phyloP scores from a whole-genome alignment of 2,797 vertebrate genomes.

The Gallinago stenura region DNA sequence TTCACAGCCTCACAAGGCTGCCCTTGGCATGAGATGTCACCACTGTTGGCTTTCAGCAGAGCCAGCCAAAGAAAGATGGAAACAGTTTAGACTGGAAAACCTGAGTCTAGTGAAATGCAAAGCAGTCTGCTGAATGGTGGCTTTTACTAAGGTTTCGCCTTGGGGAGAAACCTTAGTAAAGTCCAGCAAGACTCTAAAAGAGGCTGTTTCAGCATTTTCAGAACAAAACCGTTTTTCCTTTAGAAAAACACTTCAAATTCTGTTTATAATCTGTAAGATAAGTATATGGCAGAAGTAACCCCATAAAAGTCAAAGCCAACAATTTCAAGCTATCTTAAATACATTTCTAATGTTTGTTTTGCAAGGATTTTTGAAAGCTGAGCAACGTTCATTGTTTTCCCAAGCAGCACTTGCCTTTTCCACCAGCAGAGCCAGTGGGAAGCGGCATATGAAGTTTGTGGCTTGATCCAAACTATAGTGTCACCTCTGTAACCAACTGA shows the following conservation, averaged over 20 bases:
- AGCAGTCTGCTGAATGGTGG: not conserved
- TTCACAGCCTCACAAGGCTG: not conserved
- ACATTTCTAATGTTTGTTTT: not conserved
- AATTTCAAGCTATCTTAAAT: not conserved
- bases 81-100: not conserved
- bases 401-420: slow-evolving; percentile 51
- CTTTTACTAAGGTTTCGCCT: not conserved
- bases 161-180: not conserved
- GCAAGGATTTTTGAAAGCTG: not conserved
- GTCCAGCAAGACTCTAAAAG: not conserved
- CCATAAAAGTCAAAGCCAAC: not conserved
- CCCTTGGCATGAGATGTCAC: not conserved
- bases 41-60: not conserved
- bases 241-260: not conserved
- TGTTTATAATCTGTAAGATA: not conserved
- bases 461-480: slow-evolving; percentile 82
- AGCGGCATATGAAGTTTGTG: slow-evolving; percentile 68
- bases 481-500: slow-evolving; percentile 83
- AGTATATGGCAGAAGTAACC: not conserved
- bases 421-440: not conserved
- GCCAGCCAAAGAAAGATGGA: not conserved
- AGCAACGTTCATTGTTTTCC: not conserved
- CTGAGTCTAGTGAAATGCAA: not conserved
- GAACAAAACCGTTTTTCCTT: not conserved
- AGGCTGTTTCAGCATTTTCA: not conserved